Conservation (phyloP, 2,797 vertebrate genomes). For the Pantherophis vulpinus region DNA sequence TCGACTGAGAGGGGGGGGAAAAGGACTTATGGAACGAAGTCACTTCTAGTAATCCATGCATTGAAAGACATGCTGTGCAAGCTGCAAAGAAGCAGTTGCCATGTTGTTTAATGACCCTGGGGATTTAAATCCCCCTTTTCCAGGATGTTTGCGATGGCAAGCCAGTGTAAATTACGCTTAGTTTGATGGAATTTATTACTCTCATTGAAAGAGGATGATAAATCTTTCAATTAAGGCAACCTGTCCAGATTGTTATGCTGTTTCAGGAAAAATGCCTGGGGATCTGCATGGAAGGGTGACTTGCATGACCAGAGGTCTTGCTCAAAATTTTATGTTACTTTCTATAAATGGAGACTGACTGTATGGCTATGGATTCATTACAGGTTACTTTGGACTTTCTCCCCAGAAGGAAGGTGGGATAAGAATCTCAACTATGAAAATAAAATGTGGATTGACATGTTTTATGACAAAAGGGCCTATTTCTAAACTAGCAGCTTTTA, state of each 20-base stretch:
- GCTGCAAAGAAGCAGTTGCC: neutral
- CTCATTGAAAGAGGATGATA: neutral
- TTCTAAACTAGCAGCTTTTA: neutral
- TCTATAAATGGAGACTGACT: neutral
- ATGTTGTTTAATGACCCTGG: slow-evolving; percentile 3
- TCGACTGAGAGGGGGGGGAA: neutral
- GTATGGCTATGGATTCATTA: neutral
- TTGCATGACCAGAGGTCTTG: neutral
- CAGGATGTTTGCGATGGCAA: neutral
- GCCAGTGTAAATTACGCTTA: neutral
- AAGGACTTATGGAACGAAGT: too few species aligned
- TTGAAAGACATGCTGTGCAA: neutral
- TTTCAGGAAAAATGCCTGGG: neutral
- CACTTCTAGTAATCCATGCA: neutral
- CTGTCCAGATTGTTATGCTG: neutral
- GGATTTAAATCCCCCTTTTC: neutral
- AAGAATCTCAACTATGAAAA: neutral
- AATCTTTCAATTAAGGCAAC: slow-evolving; percentile 10
- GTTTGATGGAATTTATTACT: neutral
- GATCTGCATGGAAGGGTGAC: neutral
- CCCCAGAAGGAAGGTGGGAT: neutral
- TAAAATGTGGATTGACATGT: neutral
- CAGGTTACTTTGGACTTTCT: neutral
- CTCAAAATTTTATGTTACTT: neutral
- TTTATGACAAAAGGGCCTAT: neutral